Conservation (phyloP, 2,113 vertebrate species). For the Callithrix jacchus region DNA sequence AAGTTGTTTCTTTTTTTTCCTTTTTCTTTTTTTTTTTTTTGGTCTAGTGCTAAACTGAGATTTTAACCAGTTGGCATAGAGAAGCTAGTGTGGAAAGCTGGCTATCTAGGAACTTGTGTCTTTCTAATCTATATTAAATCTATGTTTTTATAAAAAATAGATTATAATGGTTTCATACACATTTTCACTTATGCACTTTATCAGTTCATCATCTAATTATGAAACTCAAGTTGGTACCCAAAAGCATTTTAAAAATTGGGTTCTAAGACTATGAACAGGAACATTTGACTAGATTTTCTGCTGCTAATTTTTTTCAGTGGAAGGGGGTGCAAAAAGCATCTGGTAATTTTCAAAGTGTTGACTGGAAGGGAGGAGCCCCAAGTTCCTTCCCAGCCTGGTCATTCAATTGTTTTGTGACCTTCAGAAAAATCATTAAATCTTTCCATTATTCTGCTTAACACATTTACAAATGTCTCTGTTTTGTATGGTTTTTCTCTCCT, state of each 20-base stretch:
- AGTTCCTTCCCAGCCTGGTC: conserved; percentile 49
- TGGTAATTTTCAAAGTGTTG: conserved; percentile 29
- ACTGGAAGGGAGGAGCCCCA: conserved; percentile 32
- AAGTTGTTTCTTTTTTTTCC: background rate
- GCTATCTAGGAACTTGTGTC: background rate
- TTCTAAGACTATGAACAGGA: background rate
- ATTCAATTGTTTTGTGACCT: conserved; percentile 60
- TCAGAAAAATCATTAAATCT: conserved; percentile 48
- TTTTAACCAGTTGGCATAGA: background rate
- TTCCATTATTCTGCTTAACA: conserved; percentile 59
- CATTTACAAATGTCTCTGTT: background rate
- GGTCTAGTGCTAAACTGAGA: background rate
- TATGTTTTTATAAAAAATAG: background rate
- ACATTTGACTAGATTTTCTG: background rate
- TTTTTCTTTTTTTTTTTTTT: background rate
- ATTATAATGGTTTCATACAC: background rate
- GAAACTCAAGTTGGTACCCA: background rate
- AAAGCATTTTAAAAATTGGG: background rate
- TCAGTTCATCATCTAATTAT: background rate
- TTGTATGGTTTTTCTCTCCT: background rate
- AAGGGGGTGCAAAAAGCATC: background rate
- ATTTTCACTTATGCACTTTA: background rate
- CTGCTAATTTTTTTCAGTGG: background rate
- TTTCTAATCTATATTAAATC: background rate
- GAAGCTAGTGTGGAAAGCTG: background rate